Evolutionary conservation across 2,113 vertebrate species (phyloP).

Genomic region (Chrysemys picta): DNA sequence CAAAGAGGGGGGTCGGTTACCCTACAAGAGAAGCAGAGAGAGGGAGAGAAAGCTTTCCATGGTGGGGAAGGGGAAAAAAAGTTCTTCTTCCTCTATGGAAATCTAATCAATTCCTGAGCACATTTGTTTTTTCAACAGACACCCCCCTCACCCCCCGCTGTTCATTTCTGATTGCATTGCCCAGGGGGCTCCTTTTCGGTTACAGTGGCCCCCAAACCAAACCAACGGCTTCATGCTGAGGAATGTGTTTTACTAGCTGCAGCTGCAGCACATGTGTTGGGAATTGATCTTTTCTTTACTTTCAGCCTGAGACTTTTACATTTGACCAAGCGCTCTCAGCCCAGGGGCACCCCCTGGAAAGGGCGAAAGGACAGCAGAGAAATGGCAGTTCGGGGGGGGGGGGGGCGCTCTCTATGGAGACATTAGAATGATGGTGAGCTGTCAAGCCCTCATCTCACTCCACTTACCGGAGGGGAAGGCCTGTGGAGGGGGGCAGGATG

Average conservation of each 20-base stretch:
- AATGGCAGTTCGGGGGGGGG: not conserved
- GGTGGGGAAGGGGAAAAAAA: not conserved
- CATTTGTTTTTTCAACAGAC: not conserved
- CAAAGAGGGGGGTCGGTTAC: too few species aligned
- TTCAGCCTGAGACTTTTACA: not conserved
- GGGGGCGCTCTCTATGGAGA: too few species aligned
- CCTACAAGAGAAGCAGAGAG: not conserved
- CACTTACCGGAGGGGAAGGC: not conserved
- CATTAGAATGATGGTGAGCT: too few species aligned
- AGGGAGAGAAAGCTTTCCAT: not conserved
- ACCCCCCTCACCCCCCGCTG: not conserved
- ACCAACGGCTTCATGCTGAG: not conserved
- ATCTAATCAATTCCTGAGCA: not conserved
- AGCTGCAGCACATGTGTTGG: not conserved
- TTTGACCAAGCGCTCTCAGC: not conserved
- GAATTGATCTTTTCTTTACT: not conserved
- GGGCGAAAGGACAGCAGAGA: not conserved
- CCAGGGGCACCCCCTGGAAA: not conserved
- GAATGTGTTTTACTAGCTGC: not conserved
- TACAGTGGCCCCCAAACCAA: not conserved
- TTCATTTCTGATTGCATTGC: not conserved
- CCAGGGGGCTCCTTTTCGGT: not conserved
- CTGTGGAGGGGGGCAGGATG: not conserved
- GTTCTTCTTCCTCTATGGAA: not conserved
- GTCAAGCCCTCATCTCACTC: not conserved